Percentiles rank a stretch among this genome's conserved stretches.
These are phyloP conservation scores for Hestina assimilis DNA, from an alignment of 1,140 invertebrate species.

Conservation along the genomic window DNA sequence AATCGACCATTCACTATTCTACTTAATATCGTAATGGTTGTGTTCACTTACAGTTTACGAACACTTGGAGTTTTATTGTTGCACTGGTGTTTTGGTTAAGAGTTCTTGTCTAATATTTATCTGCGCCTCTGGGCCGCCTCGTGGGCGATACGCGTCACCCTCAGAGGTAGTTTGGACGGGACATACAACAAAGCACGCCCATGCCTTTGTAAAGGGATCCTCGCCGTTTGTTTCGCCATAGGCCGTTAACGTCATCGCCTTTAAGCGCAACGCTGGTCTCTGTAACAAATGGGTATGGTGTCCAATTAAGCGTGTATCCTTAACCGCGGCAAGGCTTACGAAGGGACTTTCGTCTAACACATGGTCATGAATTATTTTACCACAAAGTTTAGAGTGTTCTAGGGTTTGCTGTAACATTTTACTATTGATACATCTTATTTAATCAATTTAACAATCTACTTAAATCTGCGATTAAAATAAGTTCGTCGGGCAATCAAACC, in stretches of 20 bases:
- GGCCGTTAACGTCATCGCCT: constrained; percentile 79
- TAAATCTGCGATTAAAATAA: too few species aligned
- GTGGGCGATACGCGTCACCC: constrained; percentile 64
- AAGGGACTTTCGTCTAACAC: background rate
- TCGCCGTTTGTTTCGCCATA: constrained; percentile 81
- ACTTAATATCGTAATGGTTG: constrained; percentile 19
- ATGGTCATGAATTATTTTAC: too few species aligned
- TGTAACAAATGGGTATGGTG: constrained; percentile 47
- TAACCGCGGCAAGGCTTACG: background rate
- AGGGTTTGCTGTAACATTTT: too few species aligned
- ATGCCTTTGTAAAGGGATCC: constrained; percentile 83
- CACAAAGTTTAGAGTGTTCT: too few species aligned
- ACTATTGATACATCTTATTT: too few species aligned
- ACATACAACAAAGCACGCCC: constrained; percentile 83
- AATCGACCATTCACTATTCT: constrained; percentile 27
- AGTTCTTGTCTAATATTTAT: constrained; percentile 23
- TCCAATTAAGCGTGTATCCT: background rate
- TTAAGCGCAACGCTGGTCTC: constrained; percentile 79
- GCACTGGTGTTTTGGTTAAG: constrained; percentile 25
- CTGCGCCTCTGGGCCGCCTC: constrained; percentile 32
- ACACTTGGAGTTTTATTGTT: constrained; percentile 40
- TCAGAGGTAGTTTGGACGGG: constrained; percentile 83
- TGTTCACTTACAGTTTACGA: constrained; percentile 37
- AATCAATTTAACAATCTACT: too few species aligned
- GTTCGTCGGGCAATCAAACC: too few species aligned